These are phyloP conservation scores for Rapana venosa DNA, from an alignment of 2,888 invertebrate species.

Conservation along the genomic window DNA sequence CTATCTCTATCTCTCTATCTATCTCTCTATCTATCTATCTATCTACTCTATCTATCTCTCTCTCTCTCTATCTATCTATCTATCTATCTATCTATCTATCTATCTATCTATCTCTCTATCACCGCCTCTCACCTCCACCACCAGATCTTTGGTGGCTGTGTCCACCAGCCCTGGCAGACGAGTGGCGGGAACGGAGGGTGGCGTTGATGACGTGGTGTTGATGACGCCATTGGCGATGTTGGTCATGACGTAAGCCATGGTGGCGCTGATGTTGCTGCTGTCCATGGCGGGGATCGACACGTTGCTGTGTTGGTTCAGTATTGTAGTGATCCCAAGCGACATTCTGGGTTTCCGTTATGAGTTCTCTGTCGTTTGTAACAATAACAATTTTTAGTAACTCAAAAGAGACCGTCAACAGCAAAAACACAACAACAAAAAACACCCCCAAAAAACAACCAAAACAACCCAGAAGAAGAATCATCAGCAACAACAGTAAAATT, in stretches of 20 bases:
- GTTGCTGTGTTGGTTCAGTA: not conserved
- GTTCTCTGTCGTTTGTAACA: not conserved
- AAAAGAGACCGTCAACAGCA: too few relatives aligned
- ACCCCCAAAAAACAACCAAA: too few relatives aligned
- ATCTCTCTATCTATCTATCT: too few relatives aligned
- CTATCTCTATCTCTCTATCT: too few relatives aligned
- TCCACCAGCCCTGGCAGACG: not conserved
- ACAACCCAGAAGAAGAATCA: too few relatives aligned
- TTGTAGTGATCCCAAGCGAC: not conserved
- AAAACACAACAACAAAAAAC: too few relatives aligned
- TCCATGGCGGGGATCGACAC: not conserved
- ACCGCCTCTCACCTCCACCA: slow-evolving; percentile 27
- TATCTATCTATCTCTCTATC: too few relatives aligned
- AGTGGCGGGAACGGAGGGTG: not conserved
- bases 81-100: too few relatives aligned
- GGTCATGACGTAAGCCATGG: not conserved
- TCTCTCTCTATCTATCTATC: too few relatives aligned
- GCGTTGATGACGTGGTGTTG: not conserved
- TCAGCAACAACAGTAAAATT: too few relatives aligned
- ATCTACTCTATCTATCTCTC: too few relatives aligned
- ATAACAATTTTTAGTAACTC: too few relatives aligned
- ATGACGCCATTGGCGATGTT: not conserved
- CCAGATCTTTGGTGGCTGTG: slow-evolving; percentile 17
- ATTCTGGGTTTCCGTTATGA: not conserved
- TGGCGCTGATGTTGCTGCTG: not conserved